Conservation (phyloP, 2,113 vertebrate species). For the Apodemus sylvaticus region DNA sequence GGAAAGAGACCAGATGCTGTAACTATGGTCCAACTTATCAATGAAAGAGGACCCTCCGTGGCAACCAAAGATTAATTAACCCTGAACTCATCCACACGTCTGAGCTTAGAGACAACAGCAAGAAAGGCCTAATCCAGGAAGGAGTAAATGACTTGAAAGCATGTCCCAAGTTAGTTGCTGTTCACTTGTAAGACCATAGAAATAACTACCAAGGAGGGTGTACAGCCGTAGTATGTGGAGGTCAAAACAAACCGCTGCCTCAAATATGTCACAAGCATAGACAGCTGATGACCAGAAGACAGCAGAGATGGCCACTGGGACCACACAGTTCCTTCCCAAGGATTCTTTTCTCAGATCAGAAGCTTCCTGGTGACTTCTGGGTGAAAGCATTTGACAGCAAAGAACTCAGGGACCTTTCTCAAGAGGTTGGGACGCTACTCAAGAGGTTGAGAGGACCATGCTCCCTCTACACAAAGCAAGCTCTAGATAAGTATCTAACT, state of each 20-base stretch:
- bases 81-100: too few species aligned
- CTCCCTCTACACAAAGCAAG: background rate
- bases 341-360: background rate
- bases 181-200: background rate
- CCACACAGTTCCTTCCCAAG: too few species aligned
- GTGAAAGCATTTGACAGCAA: background rate
- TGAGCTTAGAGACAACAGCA: background rate
- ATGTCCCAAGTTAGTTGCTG: background rate
- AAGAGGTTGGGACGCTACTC: background rate
- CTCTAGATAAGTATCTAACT: background rate
- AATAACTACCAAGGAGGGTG: background rate
- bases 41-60: background rate
- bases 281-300: background rate
- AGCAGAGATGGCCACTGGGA: background rate
- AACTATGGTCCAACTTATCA: background rate
- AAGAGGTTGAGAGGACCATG: background rate
- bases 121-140: background rate
- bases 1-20: background rate
- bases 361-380: background rate
- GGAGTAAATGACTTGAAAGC: background rate
- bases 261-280: background rate
- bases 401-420: background rate
- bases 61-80: background rate
- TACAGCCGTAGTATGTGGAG: background rate
- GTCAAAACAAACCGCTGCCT: rapidly evolving